Evolutionary conservation across 2,113 vertebrate genomes (phyloP).

Genomic region (Tachysurus fulvidraco): DNA sequence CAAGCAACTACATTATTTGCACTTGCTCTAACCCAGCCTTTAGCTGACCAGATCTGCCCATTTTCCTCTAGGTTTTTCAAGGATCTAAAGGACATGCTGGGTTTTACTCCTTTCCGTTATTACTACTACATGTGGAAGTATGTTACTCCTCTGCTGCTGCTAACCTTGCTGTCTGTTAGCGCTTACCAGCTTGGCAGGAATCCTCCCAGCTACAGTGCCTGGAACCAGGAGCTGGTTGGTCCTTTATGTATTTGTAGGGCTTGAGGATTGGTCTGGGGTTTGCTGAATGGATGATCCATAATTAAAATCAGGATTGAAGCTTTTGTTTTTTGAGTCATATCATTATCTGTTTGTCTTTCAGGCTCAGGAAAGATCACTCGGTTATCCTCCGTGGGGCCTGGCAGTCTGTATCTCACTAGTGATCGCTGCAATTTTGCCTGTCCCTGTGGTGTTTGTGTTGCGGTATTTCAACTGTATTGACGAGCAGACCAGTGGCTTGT

Average conservation of each 20-base stretch:
- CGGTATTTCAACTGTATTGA: conserved; percentile 85
- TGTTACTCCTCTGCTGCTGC: conserved; percentile 85
- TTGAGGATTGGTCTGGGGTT: not conserved
- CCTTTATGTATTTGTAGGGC: not conserved
- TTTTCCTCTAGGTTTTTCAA: conserved; percentile 87
- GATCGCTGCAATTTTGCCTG: conserved; percentile 81
- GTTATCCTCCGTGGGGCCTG: conserved; percentile 87
- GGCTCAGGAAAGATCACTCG: conserved; percentile 79
- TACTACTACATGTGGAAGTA: conserved; percentile 99
- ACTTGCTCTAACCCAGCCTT: not conserved
- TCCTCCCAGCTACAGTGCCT: conserved; percentile 90
- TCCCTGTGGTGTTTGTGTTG: conserved; percentile 84
- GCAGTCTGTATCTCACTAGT: conserved; percentile 85
- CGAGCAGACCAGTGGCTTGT: conserved; percentile 76
- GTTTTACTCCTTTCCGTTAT: conserved; percentile 86
- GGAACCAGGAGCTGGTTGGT: conserved; percentile 89
- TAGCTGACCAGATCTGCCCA: not conserved
- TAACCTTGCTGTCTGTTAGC: conserved; percentile 81
- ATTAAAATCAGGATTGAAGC: conserved; percentile 6
- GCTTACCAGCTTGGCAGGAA: conserved; percentile 86
- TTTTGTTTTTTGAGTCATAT: conserved; percentile 26
- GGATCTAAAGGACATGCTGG: conserved; percentile 95
- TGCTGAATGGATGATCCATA: not conserved
- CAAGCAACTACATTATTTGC: not conserved
- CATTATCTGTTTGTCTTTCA: conserved; percentile 60